phyloP scores from a whole-genome alignment of 2,888 invertebrate species.

The Rhagophthalmus giganteus region DNA sequence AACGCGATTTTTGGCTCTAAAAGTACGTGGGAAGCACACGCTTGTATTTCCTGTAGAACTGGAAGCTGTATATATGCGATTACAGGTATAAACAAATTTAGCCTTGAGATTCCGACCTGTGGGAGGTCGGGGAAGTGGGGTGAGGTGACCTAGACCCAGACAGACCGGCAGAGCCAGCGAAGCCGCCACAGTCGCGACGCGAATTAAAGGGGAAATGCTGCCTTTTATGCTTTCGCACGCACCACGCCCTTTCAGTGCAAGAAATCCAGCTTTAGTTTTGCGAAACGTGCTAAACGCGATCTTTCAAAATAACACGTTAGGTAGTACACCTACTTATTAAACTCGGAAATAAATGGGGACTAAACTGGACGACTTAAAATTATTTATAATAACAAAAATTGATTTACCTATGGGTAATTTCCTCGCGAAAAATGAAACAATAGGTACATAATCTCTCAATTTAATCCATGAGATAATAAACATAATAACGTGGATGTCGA shows the following conservation, averaged over 20 bases:
- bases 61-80: no score
- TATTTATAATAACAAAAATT: no score
- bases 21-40: slow-evolving; percentile 4
- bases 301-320: slow-evolving; percentile 9
- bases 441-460: no score
- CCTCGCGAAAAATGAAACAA: no score
- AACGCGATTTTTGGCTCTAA: neutral
- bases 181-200: slow-evolving; percentile 48
- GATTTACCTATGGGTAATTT: no score
- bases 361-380: no score
- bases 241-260: slow-evolving; percentile 27
- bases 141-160: slow-evolving; percentile 54
- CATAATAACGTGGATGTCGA: no score
- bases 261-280: slow-evolving; percentile 22
- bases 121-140: slow-evolving; percentile 43
- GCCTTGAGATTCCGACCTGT: slow-evolving; percentile 52
- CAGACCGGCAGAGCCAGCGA: slow-evolving; percentile 49
- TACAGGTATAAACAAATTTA: slow-evolving; percentile 52
- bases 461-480: no score
- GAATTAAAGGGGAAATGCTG: slow-evolving; percentile 51
- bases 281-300: slow-evolving; percentile 15
- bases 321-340: no score
- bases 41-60: slow-evolving; percentile 1
- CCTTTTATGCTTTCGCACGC: slow-evolving; percentile 28
- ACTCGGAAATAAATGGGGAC: neutral